Evolutionary conservation across 1,140 invertebrate species (phyloP), one percentile per base, ranked within the genome.

Genomic region (Marisa cornuarietis): DNA sequence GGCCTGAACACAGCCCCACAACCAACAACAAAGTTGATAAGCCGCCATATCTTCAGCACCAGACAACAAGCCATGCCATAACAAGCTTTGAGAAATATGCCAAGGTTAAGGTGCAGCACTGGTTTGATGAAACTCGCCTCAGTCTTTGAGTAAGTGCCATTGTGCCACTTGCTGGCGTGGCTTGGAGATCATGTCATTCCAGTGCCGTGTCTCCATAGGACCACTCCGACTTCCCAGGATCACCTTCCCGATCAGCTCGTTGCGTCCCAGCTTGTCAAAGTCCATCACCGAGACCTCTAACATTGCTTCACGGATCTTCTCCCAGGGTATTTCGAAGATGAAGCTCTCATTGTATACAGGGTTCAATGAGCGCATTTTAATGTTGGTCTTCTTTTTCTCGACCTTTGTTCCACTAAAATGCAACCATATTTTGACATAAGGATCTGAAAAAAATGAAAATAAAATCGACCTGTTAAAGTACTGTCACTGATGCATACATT

Each of bases 231-330:
- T 94, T 2, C 96, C 96, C 68, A 97, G 94, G 14, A 95, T 94
- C 18, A 95, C 94, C 89, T 95, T 96, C n/a, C 96, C 96, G 91
- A 97, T 95, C 80, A 96, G 92, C 88, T 97, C 96, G 88, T 97
- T 96, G 20, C 95, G 93, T 18, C 96, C 95, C 79, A 97, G 95
- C 88, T 96, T 96, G 91, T 97, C 96, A 89, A 96, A 97, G 91
- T 97, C 96, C 89, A 97, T 96, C 73, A 96, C 95, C 92, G 96
- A 96, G 71, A 97, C 93, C 71, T 96, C 93, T 11, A 97, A 92
- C 76, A 94, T 95, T 78, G 96, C 95, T 84, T 97, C 95, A 82
- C 95, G 94, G 51, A 97, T 94, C 86, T 96, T 95, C 63, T 94
- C 93, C 83, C 90, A 88, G 4, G 92, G 92, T 42, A 94, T 91